These are phyloP conservation scores for Syrmaticus mikado DNA, from an alignment of 2,113 vertebrate species.

Conservation along the genomic window DNA sequence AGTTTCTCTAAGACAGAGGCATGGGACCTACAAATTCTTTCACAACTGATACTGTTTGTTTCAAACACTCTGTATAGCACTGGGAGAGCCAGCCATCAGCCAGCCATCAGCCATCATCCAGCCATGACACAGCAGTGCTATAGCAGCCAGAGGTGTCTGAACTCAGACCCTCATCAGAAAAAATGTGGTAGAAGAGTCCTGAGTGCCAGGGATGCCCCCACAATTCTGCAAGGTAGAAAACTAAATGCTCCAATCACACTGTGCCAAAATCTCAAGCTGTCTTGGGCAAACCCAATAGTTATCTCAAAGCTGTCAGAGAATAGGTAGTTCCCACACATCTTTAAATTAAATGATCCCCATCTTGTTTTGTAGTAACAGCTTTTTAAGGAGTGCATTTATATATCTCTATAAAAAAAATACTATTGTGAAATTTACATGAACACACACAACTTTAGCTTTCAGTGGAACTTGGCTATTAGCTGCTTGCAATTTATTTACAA, in stretches of 20 bases:
- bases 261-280: not conserved
- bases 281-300: not conserved
- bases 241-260: not conserved
- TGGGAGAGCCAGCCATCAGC: slow-evolving; percentile 36
- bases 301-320: slow-evolving; percentile 17
- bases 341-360: slow-evolving; percentile 37
- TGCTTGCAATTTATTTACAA: slow-evolving; percentile 44
- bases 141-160: not conserved
- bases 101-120: too few species aligned
- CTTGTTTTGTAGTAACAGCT: slow-evolving; percentile 17
- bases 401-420: not conserved
- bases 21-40: not conserved
- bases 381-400: slow-evolving; percentile 20
- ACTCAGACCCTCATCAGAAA: not conserved
- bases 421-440: slow-evolving; percentile 44
- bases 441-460: slow-evolving; percentile 21
- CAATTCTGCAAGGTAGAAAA: not conserved
- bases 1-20: not conserved
- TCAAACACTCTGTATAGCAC: not conserved
- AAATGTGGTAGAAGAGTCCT: too few species aligned
- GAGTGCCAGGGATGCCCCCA: not conserved
- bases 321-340: slow-evolving; percentile 10
- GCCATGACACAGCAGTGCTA: slow-evolving; percentile 32
- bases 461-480: not conserved
- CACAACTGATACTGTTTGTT: not conserved